These are phyloP conservation scores for Gymnogyps californianus DNA, from an alignment of 2,113 vertebrate species.

Conservation along the genomic window DNA sequence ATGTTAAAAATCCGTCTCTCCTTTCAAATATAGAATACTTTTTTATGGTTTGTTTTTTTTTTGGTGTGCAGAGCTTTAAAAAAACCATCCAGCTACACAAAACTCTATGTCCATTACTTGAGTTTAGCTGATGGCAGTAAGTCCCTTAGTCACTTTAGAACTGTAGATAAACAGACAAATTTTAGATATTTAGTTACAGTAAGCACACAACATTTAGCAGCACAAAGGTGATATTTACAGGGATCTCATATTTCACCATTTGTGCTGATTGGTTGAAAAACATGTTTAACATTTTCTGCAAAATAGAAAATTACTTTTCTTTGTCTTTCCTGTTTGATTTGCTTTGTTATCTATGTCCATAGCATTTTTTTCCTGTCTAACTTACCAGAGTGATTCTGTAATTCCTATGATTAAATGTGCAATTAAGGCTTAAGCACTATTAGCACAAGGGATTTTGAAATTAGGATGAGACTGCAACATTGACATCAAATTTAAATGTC, in stretches of 20 bases:
- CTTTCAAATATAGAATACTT: neutral
- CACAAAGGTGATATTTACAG: neutral
- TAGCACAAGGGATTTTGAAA: slow-evolving; percentile 1
- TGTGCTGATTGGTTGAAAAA: neutral
- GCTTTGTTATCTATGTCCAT: neutral
- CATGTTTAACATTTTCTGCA: neutral
- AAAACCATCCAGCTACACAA: neutral
- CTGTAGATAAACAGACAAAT: neutral
- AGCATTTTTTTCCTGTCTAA: neutral
- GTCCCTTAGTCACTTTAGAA: neutral
- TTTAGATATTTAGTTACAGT: neutral
- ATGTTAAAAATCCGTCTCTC: neutral
- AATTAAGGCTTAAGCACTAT: slow-evolving; percentile 19
- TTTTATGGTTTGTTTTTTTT: neutral
- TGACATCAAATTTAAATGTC: neutral
- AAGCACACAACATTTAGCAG: neutral
- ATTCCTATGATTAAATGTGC: slow-evolving; percentile 42
- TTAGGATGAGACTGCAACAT: neutral
- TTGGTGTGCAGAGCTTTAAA: neutral
- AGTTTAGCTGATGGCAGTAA: neutral
- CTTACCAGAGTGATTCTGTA: neutral
- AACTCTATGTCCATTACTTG: neutral
- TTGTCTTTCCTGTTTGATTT: neutral
- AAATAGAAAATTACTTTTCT: neutral
- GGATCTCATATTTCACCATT: neutral